These are phyloP conservation scores for Bagarius yarrelli DNA, from an alignment of 2,113 vertebrate genomes.

Conservation along the genomic window DNA sequence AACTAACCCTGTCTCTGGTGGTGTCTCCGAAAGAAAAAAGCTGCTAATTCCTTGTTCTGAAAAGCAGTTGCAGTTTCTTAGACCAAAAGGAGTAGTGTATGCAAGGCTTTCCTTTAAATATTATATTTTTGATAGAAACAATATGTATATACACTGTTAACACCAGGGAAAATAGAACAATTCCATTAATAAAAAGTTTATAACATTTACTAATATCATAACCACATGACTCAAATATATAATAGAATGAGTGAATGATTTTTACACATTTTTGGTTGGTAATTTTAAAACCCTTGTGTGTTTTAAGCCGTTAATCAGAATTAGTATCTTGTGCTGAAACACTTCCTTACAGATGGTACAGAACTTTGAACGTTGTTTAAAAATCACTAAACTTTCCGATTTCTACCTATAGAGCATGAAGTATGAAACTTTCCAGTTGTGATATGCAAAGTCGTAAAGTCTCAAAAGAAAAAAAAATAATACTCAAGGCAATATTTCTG, in stretches of 20 bases:
- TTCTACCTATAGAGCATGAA: conserved; percentile 39
- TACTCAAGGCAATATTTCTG: conserved; percentile 51
- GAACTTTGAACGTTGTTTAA: neutral
- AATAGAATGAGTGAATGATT: neutral
- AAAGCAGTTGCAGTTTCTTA: conserved; percentile 23
- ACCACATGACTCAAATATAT: conserved; percentile 4
- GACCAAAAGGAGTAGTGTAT: conserved; percentile 23
- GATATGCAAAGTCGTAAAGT: conserved; percentile 41
- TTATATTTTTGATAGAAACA: conserved; percentile 53
- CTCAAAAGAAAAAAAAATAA: conserved; percentile 28
- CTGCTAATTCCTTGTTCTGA: conserved; percentile 37
- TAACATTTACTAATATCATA: neutral
- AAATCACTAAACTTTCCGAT: neutral
- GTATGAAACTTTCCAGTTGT: conserved; percentile 4
- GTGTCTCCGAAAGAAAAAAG: conserved; percentile 10
- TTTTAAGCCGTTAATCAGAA: neutral
- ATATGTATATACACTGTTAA: conserved; percentile 32
- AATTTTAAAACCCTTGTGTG: neutral
- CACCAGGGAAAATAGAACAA: conserved; percentile 18
- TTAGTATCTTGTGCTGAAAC: neutral
- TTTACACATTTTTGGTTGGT: neutral
- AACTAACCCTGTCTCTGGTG: conserved; percentile 20
- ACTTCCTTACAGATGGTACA: conserved; percentile 5
- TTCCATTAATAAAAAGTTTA: conserved; percentile 15
- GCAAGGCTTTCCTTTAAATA: conserved; percentile 47